These are phyloP conservation scores for Eretmochelys imbricata DNA, from an alignment of 2,113 vertebrate genomes.

Conservation along the genomic window DNA sequence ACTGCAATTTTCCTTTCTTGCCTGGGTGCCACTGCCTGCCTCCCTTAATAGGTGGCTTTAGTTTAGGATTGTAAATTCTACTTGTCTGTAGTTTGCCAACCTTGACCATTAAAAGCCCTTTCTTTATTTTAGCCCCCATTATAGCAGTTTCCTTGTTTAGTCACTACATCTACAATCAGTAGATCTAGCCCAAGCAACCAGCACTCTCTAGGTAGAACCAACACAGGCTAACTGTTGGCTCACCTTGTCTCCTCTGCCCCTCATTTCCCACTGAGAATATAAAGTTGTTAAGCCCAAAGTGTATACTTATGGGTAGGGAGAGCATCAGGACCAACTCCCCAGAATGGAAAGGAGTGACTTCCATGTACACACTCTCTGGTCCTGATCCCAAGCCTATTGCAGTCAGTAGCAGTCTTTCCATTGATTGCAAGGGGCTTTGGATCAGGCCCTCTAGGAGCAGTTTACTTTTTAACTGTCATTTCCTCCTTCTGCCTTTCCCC, in stretches of 20 bases:
- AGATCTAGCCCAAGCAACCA: neutral
- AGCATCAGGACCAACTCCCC: neutral
- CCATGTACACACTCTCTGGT: neutral
- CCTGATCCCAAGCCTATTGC: neutral
- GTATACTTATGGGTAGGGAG: neutral
- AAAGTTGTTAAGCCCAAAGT: neutral
- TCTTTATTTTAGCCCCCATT: neutral
- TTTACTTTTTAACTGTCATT: neutral
- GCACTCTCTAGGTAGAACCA: neutral
- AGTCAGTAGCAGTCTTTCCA: neutral
- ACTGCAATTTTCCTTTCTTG: conserved; percentile 2
- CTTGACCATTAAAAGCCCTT: conserved; percentile 17
- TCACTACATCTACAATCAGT: neutral
- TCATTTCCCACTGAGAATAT: neutral
- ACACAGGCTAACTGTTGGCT: neutral
- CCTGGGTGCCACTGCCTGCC: neutral
- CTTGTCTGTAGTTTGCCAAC: conserved; percentile 13
- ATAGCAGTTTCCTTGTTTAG: neutral
- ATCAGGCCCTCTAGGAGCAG: neutral
- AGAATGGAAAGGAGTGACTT: neutral
- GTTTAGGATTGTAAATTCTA: neutral
- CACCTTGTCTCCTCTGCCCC: neutral
- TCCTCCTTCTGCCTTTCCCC: neutral
- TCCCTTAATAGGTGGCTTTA: neutral
- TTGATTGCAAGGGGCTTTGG: neutral